phyloP scores from a whole-genome alignment of 1,140 invertebrate species.

The Bombus superbus region DNA sequence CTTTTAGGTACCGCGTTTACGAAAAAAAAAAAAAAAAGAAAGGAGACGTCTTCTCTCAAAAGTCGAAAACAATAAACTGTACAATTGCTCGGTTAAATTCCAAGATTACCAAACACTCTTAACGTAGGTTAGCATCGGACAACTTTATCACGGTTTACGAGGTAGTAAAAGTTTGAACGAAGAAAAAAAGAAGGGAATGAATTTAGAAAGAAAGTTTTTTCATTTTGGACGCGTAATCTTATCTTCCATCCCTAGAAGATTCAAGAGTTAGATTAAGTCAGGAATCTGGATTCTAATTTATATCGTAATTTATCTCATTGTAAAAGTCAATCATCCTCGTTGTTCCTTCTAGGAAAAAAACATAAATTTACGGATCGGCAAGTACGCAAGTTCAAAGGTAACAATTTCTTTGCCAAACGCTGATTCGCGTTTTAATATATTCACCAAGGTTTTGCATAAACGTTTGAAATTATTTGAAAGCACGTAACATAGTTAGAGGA shows the following conservation, averaged over 20 bases:
- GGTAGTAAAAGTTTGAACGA: background rate
- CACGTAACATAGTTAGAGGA: background rate
- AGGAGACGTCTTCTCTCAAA: background rate
- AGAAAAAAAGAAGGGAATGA: background rate
- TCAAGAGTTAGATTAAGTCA: conserved; percentile 6
- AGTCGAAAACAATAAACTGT: background rate
- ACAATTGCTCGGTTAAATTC: background rate
- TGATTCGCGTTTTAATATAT: background rate
- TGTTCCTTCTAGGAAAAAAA: too few relatives aligned
- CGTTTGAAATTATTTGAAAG: background rate
- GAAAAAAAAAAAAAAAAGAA: accelerated
- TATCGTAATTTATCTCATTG: conserved; percentile 3
- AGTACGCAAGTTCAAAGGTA: background rate
- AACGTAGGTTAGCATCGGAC: background rate
- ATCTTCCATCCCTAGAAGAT: background rate
- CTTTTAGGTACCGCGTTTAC: too few relatives aligned
- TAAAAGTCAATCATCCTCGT: background rate
- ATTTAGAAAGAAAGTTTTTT: conserved; percentile 31
- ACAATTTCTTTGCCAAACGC: background rate
- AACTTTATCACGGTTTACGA: conserved; percentile 28
- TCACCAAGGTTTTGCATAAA: background rate
- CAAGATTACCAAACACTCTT: background rate
- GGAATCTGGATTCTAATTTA: conserved; percentile 5
- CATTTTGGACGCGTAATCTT: conserved; percentile 17
- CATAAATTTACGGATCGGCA: background rate